Percentiles rank a stretch among this genome's conserved stretches.
phyloP scores from a whole-genome alignment of 1,140 invertebrate genomes.

The Bombus waltoni region DNA sequence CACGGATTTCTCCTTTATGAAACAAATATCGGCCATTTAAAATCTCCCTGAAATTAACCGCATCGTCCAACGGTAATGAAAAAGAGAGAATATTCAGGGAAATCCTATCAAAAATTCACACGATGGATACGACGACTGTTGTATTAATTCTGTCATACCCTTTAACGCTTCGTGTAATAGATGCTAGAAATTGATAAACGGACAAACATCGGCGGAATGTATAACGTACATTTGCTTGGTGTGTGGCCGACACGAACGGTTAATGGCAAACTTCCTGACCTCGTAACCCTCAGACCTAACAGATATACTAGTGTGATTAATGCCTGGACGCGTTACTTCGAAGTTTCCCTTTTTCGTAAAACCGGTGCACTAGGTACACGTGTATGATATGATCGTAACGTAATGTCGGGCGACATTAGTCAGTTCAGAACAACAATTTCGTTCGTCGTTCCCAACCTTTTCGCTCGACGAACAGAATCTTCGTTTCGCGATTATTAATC shows the following conservation, averaged over 20 bases:
- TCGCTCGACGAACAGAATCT: not conserved
- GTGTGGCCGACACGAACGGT: constrained; percentile 26
- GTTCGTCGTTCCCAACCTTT: too few relatives aligned
- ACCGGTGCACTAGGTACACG: not conserved
- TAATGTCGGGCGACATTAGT: constrained; percentile 9
- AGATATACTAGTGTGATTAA: constrained; percentile 44
- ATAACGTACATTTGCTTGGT: not conserved
- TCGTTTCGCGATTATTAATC: not conserved
- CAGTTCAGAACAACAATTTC: not conserved
- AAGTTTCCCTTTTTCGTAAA: not conserved
- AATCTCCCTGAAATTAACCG: not conserved
- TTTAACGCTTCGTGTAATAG: constrained; percentile 16
- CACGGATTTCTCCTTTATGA: not conserved
- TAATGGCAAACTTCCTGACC: constrained; percentile 54
- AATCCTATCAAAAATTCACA: not conserved
- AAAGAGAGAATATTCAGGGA: too few relatives aligned
- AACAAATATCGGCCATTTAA: not conserved
- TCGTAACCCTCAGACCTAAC: constrained; percentile 38
- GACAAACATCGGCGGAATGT: constrained; percentile 33
- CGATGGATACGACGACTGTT: too few relatives aligned
- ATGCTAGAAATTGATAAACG: constrained; percentile 27
- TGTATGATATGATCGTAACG: constrained; percentile 6
- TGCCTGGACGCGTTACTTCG: constrained; percentile 14
- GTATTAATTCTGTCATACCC: constrained; percentile 5
- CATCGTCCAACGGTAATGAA: too few relatives aligned